Evolutionary conservation across 2,888 invertebrate species (phyloP).

Genomic region (Molorchus minor): DNA sequence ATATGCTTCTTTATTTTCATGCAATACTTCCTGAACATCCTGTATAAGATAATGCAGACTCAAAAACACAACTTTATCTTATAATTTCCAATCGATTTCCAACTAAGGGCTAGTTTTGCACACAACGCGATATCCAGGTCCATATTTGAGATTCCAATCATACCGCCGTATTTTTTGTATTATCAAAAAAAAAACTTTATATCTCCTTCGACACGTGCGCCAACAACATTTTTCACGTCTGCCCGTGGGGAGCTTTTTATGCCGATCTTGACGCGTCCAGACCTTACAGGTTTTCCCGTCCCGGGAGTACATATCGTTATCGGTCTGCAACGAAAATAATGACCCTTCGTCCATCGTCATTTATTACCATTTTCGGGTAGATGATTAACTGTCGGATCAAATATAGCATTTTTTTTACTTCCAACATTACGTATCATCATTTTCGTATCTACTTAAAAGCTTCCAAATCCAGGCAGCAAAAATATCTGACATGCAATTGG

Average conservation of each 20-base stretch:
- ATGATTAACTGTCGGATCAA: slow-evolving; percentile 23
- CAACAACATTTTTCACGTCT: slow-evolving; percentile 14
- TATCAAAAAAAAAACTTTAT: slow-evolving; percentile 18
- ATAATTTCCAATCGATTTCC: no score
- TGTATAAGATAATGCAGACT: no score
- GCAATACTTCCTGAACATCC: no score
- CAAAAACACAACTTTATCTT: no score
- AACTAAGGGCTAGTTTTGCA: no score
- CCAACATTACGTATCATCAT: no score
- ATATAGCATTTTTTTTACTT: slow-evolving; percentile 15
- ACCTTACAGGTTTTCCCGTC: slow-evolving; percentile 23
- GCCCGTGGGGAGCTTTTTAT: slow-evolving; percentile 13
- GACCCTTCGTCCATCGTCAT: slow-evolving; percentile 14
- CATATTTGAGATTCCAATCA: slow-evolving; percentile 5
- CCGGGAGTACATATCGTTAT: slow-evolving; percentile 16
- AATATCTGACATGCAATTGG: no score
- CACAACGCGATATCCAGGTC: neutral
- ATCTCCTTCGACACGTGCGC: slow-evolving; percentile 10
- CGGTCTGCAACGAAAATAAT: slow-evolving; percentile 22
- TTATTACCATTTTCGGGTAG: slow-evolving; percentile 22
- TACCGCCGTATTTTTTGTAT: neutral
- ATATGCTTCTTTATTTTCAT: no score
- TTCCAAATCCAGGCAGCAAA: no score
- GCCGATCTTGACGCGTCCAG: slow-evolving; percentile 10
- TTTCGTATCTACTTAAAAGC: no score